These are phyloP conservation scores for Apeira syringaria DNA, from an alignment of 2,888 invertebrate genomes.

Conservation along the genomic window DNA sequence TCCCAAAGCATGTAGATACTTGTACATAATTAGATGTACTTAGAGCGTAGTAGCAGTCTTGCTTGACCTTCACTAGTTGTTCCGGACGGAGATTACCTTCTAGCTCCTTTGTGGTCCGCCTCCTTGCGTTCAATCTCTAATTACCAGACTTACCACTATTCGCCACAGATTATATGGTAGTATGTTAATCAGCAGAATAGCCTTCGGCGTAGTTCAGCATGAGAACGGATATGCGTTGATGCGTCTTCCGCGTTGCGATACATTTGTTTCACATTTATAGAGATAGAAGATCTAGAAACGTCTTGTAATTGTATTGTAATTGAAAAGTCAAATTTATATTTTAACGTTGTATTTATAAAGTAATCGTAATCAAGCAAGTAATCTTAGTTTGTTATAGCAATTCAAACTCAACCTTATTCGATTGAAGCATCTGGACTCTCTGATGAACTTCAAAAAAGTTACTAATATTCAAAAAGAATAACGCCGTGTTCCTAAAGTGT, in stretches of 20 bases:
- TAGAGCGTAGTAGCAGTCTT: neutral
- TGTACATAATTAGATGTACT: too few relatives aligned
- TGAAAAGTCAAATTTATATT: too few relatives aligned
- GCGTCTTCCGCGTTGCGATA: slow-evolving; percentile 12
- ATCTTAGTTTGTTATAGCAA: too few relatives aligned
- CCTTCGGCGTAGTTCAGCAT: neutral
- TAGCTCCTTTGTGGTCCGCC: slow-evolving; percentile 7
- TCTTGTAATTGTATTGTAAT: too few relatives aligned
- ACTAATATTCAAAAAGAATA: too few relatives aligned
- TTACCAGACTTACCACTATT: neutral
- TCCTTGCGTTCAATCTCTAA: slow-evolving; percentile 7
- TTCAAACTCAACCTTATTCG: too few relatives aligned
- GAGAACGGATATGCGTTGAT: slow-evolving; percentile 18
- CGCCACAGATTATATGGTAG: neutral
- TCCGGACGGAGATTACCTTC: slow-evolving; percentile 1
- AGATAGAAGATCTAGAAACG: too few relatives aligned
- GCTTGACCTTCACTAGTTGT: slow-evolving; percentile 7
- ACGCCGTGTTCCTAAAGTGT: too few relatives aligned
- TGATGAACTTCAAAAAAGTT: too few relatives aligned
- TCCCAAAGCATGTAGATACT: neutral
- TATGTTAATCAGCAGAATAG: neutral
- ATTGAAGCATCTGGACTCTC: too few relatives aligned
- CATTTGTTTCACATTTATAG: slow-evolving; percentile 6
- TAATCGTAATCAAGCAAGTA: too few relatives aligned
- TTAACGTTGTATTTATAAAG: too few relatives aligned